Conservation (phyloP, 2,888 invertebrate species). For the Epinotia bilunana region DNA sequence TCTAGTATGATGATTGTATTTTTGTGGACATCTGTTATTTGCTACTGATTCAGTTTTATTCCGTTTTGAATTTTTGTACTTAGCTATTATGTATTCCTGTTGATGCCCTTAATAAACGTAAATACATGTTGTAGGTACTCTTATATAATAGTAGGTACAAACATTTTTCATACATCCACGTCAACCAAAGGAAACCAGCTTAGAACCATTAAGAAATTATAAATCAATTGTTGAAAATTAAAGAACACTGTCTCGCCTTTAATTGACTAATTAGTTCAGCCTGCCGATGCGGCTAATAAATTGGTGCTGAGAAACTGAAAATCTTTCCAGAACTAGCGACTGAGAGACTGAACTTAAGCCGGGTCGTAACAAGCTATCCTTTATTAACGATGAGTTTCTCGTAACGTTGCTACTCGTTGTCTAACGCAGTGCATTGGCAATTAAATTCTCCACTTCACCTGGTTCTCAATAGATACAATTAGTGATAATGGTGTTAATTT, state of each 20-base stretch:
- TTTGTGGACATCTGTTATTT: too few relatives aligned
- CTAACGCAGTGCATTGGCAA: not conserved
- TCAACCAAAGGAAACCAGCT: not conserved
- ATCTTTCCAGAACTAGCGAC: slow-evolving; percentile 19
- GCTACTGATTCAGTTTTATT: too few relatives aligned
- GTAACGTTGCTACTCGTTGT: slow-evolving; percentile 9
- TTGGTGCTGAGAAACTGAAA: slow-evolving; percentile 8
- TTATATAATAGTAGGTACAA: too few relatives aligned
- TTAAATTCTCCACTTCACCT: too few relatives aligned
- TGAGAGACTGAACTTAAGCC: slow-evolving; percentile 10
- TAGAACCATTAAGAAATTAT: not conserved
- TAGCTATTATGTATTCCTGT: too few relatives aligned
- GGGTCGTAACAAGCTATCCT: slow-evolving; percentile 20
- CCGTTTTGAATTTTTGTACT: too few relatives aligned
- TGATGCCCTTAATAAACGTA: too few relatives aligned
- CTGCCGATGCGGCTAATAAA: slow-evolving; percentile 7
- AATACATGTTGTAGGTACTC: too few relatives aligned
- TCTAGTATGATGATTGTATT: too few relatives aligned
- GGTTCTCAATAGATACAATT: too few relatives aligned
- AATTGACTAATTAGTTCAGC: slow-evolving; percentile 13
- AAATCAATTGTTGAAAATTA: not conserved
- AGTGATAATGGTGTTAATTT: too few relatives aligned
- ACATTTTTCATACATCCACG: not conserved
- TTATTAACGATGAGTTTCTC: slow-evolving; percentile 9
- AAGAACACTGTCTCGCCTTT: not conserved